Conservation (phyloP, 1,140 invertebrate species). For the Diuraphis noxia region DNA sequence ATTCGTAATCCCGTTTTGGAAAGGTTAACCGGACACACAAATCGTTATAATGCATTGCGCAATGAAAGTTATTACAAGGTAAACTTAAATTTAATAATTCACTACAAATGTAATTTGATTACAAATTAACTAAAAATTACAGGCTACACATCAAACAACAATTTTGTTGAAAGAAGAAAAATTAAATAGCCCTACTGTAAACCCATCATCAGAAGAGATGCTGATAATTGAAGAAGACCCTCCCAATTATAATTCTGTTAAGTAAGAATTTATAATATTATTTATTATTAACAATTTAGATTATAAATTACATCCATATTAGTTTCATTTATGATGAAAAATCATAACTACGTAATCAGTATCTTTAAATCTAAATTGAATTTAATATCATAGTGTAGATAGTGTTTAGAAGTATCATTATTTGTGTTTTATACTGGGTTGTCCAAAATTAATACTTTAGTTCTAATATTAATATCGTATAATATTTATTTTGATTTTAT, state of each 20-base stretch:
- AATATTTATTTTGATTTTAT: neutral
- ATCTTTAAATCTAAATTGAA: neutral
- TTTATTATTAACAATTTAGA: neutral
- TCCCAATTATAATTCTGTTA: constrained; percentile 54
- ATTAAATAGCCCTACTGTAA: constrained; percentile 63
- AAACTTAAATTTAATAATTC: constrained; percentile 27
- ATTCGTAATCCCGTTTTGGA: constrained; percentile 80
- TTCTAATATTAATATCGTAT: neutral
- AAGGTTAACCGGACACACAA: constrained; percentile 73
- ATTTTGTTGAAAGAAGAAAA: constrained; percentile 60
- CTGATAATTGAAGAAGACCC: constrained; percentile 74
- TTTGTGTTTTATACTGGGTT: neutral
- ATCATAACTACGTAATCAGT: neutral
- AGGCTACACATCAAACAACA: constrained; percentile 67
- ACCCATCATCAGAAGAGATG: constrained; percentile 64
- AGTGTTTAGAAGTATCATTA: neutral
- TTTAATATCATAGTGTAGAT: neutral
- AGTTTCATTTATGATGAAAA: neutral
- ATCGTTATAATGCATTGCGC: constrained; percentile 62
- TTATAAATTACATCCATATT: neutral
- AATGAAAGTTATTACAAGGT: constrained; percentile 84
- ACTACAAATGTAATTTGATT: neutral
- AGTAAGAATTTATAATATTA: constrained; percentile 44
- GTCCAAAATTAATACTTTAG: neutral
- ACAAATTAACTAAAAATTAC: neutral